Evolutionary conservation across 37 sponge, comb jelly and placozoan species (phyloP).

Genomic region (Petrosia ficiformis): DNA sequence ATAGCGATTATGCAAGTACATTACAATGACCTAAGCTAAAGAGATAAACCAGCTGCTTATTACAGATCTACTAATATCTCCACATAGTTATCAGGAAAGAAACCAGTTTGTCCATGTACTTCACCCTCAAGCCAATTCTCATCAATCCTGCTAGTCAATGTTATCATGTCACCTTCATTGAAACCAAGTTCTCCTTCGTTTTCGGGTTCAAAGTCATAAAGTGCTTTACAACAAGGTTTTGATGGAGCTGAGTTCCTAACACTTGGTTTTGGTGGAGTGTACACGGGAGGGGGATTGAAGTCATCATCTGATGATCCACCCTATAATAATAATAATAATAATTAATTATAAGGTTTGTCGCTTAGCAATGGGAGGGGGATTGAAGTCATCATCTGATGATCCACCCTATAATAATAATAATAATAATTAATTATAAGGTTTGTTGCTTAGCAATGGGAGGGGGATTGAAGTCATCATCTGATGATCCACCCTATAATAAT

Average conservation of each 20-base stretch:
- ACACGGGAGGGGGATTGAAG: slow-evolving; percentile 30
- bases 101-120: slow-evolving; percentile 71
- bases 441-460: too few species aligned
- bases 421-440: too few species aligned
- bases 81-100: slow-evolving; percentile 91
- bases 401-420: neutral
- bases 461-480: slow-evolving; percentile 11
- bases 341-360: too few species aligned
- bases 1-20: too few species aligned
- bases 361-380: slow-evolving; percentile 34
- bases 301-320: slow-evolving; percentile 7
- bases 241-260: neutral
- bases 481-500: neutral
- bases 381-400: slow-evolving; percentile 11
- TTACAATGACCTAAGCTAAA: too few species aligned
- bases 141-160: slow-evolving; percentile 69
- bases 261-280: slow-evolving; percentile 28
- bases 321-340: too few species aligned
- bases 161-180: slow-evolving; percentile 90
- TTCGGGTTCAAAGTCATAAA: slow-evolving; percentile 97
- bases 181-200: slow-evolving; percentile 91
- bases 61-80: slow-evolving; percentile 69
- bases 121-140: slow-evolving; percentile 98
- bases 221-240: slow-evolving; percentile 56
- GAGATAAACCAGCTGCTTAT: too few species aligned